These are phyloP conservation scores for Lethocerus indicus DNA, from an alignment of 1,140 invertebrate species.

Conservation along the genomic window DNA sequence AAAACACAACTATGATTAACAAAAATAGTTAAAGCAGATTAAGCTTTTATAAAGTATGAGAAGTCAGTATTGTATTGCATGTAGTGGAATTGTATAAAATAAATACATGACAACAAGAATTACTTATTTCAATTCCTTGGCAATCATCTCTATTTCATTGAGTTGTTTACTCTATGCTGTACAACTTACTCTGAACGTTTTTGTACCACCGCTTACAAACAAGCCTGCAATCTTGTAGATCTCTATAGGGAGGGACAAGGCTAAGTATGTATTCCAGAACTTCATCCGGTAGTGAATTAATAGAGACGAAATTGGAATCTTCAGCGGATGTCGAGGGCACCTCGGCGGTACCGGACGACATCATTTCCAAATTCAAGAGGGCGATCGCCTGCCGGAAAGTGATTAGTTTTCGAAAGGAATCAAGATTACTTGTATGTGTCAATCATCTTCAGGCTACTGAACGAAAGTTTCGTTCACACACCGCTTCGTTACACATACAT, in stretches of 20 bases:
- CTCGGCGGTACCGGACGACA: too few relatives aligned
- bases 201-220: conserved; percentile 74
- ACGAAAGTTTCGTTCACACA: too few relatives aligned
- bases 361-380: too few relatives aligned
- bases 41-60: background rate
- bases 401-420: too few relatives aligned
- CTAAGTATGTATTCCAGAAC: conserved; percentile 81
- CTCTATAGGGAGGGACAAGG: conserved; percentile 75
- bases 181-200: conserved; percentile 61
- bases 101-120: background rate
- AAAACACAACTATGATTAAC: too few relatives aligned
- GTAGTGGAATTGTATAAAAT: background rate
- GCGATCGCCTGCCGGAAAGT: too few relatives aligned
- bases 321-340: too few relatives aligned
- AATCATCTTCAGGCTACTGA: too few relatives aligned
- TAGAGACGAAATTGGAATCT: too few relatives aligned
- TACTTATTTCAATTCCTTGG: background rate
- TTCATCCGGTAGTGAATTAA: conserved; percentile 73
- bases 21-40: too few relatives aligned
- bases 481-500: too few relatives aligned
- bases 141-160: background rate
- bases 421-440: too few relatives aligned
- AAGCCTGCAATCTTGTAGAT: conserved; percentile 65
- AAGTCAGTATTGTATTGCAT: background rate
- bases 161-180: background rate